phyloP scores from a whole-genome alignment of 2,888 invertebrate species.

The Callyntrura sp. region DNA sequence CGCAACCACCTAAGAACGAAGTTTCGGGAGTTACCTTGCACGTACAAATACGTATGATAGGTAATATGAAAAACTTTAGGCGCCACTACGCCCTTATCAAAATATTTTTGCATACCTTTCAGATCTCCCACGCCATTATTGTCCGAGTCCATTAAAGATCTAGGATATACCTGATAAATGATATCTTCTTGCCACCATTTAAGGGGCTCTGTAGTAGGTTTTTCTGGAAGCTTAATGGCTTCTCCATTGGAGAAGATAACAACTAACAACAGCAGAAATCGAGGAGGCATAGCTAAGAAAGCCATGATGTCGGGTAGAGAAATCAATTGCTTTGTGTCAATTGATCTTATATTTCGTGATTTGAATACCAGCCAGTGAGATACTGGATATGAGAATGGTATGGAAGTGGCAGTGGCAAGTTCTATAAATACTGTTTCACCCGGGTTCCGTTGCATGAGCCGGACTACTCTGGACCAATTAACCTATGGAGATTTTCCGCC shows the following conservation, averaged over 20 bases:
- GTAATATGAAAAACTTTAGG: background rate
- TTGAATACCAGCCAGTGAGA: no score
- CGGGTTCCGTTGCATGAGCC: no score
- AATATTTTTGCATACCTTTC: conserved; percentile 17
- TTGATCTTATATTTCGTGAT: no score
- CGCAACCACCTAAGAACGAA: no score
- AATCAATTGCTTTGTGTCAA: no score
- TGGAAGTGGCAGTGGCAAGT: no score
- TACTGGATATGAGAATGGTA: no score
- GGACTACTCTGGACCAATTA: no score
- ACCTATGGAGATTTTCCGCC: no score
- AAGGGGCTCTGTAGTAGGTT: conserved; percentile 14
- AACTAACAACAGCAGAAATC: background rate
- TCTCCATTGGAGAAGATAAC: background rate
- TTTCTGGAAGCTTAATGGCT: conserved; percentile 63
- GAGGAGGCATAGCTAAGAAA: background rate
- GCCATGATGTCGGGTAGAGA: background rate
- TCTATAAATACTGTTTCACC: no score
- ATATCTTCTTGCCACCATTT: conserved; percentile 95
- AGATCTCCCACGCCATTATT: conserved; percentile 96
- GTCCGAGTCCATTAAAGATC: conserved; percentile 93
- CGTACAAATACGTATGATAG: no score
- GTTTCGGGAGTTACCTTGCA: no score
- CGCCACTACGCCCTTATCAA: background rate
- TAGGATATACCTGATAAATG: conserved; percentile 94